Base-by-base conservation (phyloP, 2,888 invertebrate species). In the Cantharis rufa region DNA sequence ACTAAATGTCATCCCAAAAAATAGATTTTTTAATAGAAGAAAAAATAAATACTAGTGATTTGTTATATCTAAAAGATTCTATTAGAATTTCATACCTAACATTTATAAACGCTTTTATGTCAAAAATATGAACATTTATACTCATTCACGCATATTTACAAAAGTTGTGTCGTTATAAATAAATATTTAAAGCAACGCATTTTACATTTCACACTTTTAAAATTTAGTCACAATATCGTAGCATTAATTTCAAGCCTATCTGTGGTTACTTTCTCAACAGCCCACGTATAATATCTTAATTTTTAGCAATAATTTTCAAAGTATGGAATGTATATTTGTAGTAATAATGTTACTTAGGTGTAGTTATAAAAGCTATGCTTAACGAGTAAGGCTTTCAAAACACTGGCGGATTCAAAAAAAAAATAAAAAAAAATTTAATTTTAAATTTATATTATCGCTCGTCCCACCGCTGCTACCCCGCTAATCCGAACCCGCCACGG, bases 111-210 rank as follows among this genome's bases (percentile, higher is more conserved):
- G 83, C 82, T 84, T 82, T 80, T 82, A 80, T 83, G 81, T 83
- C 82, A 84, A 85, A 84, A 84, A 85, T 85, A 85, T 85, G 81
- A 84, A 85, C 84, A 84, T 84, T 85, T 85, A 84, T 84, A 84
- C 84, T 84, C 84, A 84, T 82, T 81, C 85, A 84, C 82, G 79
- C 82, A 72, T 84, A 84, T 84, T 71, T 84, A 84, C 83, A 83
- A 11, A 77, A 77, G 21, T 73, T 72, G 62, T 71, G 66, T 76
- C 48, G 16, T 70, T 71, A 71, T 75, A 75, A 75, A 75, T 75
- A 71, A 75, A 75, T 75, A 75, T 24, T 28, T 75, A 75, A 75
- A 75, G 74, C 74, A 70, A 71, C 71, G 71, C 74, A 74, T 70
- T 74, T 24, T 70, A 70, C 74, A 27, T 28, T 21, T 69, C 74